Base-by-base conservation (phyloP, 1,140 invertebrate genomes). In the Cydia amplana region DNA sequence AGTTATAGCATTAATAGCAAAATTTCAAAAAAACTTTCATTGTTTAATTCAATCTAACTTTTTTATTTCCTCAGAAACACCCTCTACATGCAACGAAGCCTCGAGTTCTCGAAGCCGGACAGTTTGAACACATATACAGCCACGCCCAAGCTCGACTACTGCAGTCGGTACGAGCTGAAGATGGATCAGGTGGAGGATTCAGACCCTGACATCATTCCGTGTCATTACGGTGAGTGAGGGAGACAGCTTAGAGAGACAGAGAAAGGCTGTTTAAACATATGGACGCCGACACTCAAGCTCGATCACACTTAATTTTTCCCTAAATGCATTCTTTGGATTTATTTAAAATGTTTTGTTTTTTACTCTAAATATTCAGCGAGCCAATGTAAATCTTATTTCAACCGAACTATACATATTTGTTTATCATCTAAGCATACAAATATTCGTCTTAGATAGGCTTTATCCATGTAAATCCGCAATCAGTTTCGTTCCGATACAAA, bases 171-270 rank as follows among this genome's bases (percentile, higher is more conserved):
- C 74, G 88, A 87, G 74, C 78, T 89, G 75, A 88, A 88, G 72
- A 28, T 28, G 4, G 88, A 87, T n/a, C 95, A 95, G 79, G 94
- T 95, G 67, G 95, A 97, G 80, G 95, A 96, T 84, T 94, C 95
- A 23, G 95, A 97, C 93, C 96, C 96, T 70, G 96, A 97, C 88
- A 96, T 97, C 78, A 97, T 97, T 88, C 95, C 96, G 76, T 97
- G 96, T 93, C 96, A 96, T 94, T 96, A 96, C 93, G 96, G 96
- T 97, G 90, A 95, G 94, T 86, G 49, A n/a, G 49, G 14, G 49
- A 18, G 49, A 51, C 3, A 51, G n/a, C 49, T n/a, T 51, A 7
- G 49, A n/a, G 9, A 49, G 14, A 4, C 46, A 16, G 14, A 1
- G 14, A 49, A 1, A 49, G 46, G 14, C 32, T 32, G 25, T 25